Evolutionary conservation across 2,888 invertebrate genomes (phyloP), one percentile per base, ranked within the genome.

Genomic region (Ophion costatus): DNA sequence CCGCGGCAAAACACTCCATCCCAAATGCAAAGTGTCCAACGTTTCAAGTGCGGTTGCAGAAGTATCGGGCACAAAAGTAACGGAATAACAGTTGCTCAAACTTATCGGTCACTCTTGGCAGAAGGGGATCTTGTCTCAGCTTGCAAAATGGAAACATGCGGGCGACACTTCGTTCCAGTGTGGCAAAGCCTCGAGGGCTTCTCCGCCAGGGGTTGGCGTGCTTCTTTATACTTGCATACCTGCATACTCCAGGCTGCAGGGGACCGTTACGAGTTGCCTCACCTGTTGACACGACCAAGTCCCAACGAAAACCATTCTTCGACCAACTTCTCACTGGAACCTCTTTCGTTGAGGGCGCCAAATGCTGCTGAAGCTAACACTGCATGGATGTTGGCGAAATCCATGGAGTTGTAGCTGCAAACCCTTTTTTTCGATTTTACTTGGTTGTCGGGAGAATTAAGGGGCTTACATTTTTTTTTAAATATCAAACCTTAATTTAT

Each of bases 281-380:
- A 93, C 93, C 93, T 93, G 93, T 93, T 93, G 93, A 93, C 91
- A 91, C 90, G 87, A 86, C 88, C 78, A 82, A 83, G 84, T 76
- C 78, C 73, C 80, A 38, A 81, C 57, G 22, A 74, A 71, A 22
- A 64, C 51, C 22, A 20, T 66, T 45, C 45, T 57, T 71, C 20
- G 17, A 61, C 9, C 66, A 70, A 78, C 24, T 61, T 78, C 69
- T 74, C 24, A 20, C n/a, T 33, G 63, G 33, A 33, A 29, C 14
- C 42, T 24, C 24, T 69, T 70, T 70, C 24, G 17, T 74, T 20
- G 6, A 14, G n/a, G 33, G 6, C 7, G 24, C n/a, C 5, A 57
- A 73, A 74, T 45, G 56, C 59, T 20, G 63, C 45, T 20, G 1
- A 5, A 22, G 20, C 38, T 6, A 45, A 70, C 67, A 22, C 42